Evolutionary conservation across 2,888 invertebrate genomes (phyloP), one percentile per base, ranked within the genome.

Genomic region (Antheraea assamensis): DNA sequence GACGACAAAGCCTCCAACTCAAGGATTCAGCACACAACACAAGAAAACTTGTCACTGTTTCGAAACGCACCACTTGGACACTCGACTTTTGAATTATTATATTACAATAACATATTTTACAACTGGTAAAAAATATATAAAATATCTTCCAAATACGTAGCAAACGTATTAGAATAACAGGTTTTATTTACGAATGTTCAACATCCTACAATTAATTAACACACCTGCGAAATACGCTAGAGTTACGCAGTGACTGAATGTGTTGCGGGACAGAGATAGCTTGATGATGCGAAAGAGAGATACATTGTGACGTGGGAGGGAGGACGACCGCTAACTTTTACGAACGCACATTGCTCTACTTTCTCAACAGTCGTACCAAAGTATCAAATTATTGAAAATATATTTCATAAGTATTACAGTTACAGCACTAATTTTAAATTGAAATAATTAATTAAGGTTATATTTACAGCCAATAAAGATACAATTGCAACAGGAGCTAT

Each of bases 11-110:
- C 93, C 93, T 94, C 91, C 91, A 82, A 90, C 80, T 89, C 92
- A 92, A 93, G 92, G 92, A 91, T 88, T 83, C 85, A 82, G 87
- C 83, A 84, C 88, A 88, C 86, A 88, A 87, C 89, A 90, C 88
- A 85, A 90, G 87, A 90, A 89, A 92, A 91, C 88, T 88, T 89
- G 89, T 91, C 92, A 93, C 92, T 89, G 79, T 92, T 92, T 90
- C 87, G 85, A 90, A 88, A 92, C 83, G 74, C 82, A 88, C 81
- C 83, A 87, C 83, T 86, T 76, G 64, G 76, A 82, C 68, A 68
- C 68, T 68, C 21, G n/a, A 35, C 13, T 68, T 68, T 31, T 35
- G 30, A 68, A 68, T 66, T 31, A 35, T 68, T 68, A 35, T 66
- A 19, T 68, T 35, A 68, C n/a, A 68, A 64, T 30, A 64, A 64